A percentile compares a stretch with the other conserved stretches of the same genome.
Conservation (phyloP, 2,113 vertebrate genomes). For the Columbina picui region DNA sequence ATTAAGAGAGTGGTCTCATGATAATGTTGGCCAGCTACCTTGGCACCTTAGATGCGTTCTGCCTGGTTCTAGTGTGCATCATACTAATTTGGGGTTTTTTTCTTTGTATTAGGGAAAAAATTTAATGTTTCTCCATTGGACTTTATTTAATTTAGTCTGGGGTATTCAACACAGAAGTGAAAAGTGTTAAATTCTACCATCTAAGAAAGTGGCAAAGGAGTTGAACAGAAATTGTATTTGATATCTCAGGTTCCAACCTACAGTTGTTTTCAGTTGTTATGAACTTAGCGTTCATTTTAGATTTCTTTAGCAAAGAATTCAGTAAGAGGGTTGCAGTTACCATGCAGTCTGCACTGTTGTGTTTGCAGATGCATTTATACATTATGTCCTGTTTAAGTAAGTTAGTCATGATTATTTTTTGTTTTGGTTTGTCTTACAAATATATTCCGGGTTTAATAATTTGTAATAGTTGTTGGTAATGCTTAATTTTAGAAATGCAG, state of each 20-base stretch:
- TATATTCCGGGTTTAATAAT: background rate
- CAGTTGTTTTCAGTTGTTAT: background rate
- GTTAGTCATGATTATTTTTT: background rate
- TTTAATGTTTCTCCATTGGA: background rate
- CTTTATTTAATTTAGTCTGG: background rate
- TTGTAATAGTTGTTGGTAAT: background rate
- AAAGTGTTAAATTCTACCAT: background rate
- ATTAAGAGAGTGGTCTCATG: background rate
- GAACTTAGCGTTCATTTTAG: background rate
- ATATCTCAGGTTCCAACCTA: background rate
- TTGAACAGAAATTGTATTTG: background rate
- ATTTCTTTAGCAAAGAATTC: background rate
- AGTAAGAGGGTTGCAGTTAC: background rate
- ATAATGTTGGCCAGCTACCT: background rate
- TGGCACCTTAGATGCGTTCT: background rate
- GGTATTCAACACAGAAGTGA: background rate
- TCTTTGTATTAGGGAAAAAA: background rate
- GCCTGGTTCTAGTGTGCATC: background rate
- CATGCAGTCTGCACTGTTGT: background rate
- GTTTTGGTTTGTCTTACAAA: background rate
- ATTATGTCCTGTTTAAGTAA: background rate
- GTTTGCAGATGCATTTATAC: background rate
- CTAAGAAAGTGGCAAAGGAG: background rate
- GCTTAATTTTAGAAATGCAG: background rate
- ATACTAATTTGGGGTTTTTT: background rate